Evolutionary conservation across 2,113 vertebrate genomes (phyloP).

Genomic region (Oreochromis spilurus): DNA sequence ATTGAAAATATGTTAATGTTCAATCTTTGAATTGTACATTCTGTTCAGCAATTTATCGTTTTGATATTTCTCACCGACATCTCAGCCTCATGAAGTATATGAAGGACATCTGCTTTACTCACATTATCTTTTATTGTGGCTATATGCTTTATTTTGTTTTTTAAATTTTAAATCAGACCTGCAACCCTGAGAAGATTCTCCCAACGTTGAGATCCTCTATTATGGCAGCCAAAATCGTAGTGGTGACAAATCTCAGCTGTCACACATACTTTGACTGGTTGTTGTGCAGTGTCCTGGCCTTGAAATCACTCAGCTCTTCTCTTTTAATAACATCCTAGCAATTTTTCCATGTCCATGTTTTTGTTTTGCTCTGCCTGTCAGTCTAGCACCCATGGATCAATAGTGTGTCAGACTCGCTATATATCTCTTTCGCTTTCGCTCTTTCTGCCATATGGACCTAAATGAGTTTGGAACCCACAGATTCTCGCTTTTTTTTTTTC

Average conservation of each 20-base stretch:
- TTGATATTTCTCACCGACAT: neutral
- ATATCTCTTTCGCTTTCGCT: constrained; percentile 21
- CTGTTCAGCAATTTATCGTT: neutral
- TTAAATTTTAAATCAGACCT: neutral
- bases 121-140: neutral
- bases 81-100: neutral
- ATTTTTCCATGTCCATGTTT: neutral
- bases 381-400: constrained; percentile 52
- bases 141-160: neutral
- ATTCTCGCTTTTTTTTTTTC: neutral
- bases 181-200: neutral
- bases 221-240: neutral
- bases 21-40: neutral
- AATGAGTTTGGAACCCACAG: constrained; percentile 37
- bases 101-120: neutral
- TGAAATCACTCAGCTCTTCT: neutral
- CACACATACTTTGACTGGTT: neutral
- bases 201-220: accelerated
- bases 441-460: constrained; percentile 11
- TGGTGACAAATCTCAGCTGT: neutral
- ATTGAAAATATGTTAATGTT: constrained; percentile 36
- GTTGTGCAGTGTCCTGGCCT: neutral
- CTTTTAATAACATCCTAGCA: neutral
- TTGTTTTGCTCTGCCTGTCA: constrained; percentile 52
- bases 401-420: constrained; percentile 61